phyloP scores from a whole-genome alignment of 1,140 invertebrate genomes.

The Batillaria attramentaria region DNA sequence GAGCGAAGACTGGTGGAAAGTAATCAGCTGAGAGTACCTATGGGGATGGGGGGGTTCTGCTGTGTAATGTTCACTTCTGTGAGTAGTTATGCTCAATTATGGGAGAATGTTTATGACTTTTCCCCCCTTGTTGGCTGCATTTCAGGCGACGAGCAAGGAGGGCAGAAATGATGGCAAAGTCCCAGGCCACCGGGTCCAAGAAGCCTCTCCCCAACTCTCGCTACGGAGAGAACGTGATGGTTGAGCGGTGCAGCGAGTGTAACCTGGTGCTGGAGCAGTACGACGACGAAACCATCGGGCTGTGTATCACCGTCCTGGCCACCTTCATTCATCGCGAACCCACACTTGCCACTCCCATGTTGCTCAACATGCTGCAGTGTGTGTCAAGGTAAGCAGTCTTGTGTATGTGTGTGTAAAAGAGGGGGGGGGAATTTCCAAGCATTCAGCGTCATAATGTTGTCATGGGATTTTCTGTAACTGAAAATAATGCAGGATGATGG shows the following conservation, averaged over 20 bases:
- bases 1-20: too few species aligned
- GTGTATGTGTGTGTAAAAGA: background rate
- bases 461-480: background rate
- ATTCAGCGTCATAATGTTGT: background rate
- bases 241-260: conserved; percentile 73
- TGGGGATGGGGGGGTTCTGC: too few species aligned
- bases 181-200: conserved; percentile 39
- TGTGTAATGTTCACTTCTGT: too few species aligned
- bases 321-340: conserved; percentile 98
- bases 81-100: too few species aligned
- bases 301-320: conserved; percentile 93
- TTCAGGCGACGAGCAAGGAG: conserved; percentile 59
- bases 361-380: conserved; percentile 90
- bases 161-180: conserved; percentile 62
- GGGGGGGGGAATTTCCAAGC: background rate
- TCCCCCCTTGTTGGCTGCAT: too few species aligned
- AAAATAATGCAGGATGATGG: background rate
- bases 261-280: conserved; percentile 89
- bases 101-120: too few species aligned
- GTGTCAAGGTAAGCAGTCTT: conserved; percentile 85
- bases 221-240: conserved; percentile 63
- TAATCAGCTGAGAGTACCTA: too few species aligned
- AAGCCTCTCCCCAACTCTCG: conserved; percentile 49
- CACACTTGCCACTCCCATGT: conserved; percentile 88
- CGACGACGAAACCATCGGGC: conserved; percentile 95